phyloP scores from a whole-genome alignment of 2,113 vertebrate genomes.

The Phodopus roborovskii region DNA sequence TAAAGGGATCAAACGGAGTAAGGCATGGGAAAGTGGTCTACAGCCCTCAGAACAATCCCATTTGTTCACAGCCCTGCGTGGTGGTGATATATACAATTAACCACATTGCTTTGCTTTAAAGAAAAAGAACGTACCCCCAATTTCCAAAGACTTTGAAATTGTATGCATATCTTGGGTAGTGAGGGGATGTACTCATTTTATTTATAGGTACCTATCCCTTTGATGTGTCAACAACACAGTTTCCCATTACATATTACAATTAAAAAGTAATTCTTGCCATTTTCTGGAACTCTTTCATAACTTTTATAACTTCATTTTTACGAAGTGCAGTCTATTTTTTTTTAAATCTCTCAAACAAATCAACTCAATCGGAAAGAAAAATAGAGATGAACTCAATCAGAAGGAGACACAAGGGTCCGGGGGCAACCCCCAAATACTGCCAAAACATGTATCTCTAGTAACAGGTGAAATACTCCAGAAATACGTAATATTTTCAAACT shows the following conservation, averaged over 20 bases:
- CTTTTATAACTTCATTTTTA: constrained; percentile 43
- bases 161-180: background rate
- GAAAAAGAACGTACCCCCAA: constrained; percentile 41
- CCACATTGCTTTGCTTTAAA: constrained; percentile 22
- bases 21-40: background rate
- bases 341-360: constrained; percentile 26
- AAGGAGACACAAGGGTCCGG: background rate
- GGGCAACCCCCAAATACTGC: background rate
- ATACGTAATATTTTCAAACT: background rate
- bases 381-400: constrained; percentile 15
- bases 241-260: constrained; percentile 55
- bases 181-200: constrained; percentile 52
- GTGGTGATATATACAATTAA: constrained; percentile 16
- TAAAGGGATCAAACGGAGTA: background rate
- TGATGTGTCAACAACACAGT: constrained; percentile 55
- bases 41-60: background rate
- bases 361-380: constrained; percentile 1
- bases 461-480: background rate
- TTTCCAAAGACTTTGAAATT: constrained; percentile 63
- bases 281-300: constrained; percentile 60
- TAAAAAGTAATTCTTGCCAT: constrained; percentile 50
- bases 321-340: constrained; percentile 39
- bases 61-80: background rate
- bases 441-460: constrained; percentile 1
- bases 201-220: constrained; percentile 47